phyloP scores from a whole-genome alignment of 2,797 vertebrate species.

The Myotis pilosus region DNA sequence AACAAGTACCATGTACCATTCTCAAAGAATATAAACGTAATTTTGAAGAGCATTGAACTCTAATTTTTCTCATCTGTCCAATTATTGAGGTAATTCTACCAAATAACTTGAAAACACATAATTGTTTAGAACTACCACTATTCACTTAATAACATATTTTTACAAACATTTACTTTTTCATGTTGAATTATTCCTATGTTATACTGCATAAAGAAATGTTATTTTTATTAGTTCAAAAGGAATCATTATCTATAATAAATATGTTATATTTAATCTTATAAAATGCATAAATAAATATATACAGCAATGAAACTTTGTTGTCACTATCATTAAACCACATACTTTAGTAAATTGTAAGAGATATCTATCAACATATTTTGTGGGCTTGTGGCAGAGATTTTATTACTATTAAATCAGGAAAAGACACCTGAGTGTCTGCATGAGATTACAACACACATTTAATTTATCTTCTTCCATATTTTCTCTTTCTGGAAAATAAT shows the following conservation, averaged over 20 bases:
- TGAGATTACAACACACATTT: slow-evolving; percentile 6
- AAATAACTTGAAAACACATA: neutral
- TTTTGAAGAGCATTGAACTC: neutral
- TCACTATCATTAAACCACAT: neutral
- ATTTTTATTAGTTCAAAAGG: slow-evolving; percentile 14
- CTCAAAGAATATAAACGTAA: neutral
- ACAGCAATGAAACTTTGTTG: neutral
- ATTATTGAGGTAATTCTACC: neutral
- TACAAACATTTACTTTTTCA: neutral
- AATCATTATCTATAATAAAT: neutral
- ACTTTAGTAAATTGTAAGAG: slow-evolving; percentile 46
- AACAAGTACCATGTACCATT: neutral
- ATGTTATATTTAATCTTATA: neutral
- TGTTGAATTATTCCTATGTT: neutral
- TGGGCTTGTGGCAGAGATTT: neutral
- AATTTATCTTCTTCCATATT: slow-evolving; percentile 22
- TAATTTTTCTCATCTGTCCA: neutral
- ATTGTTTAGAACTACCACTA: neutral
- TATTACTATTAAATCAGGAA: slow-evolving; percentile 50
- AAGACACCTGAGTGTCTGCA: slow-evolving; percentile 7
- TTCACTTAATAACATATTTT: neutral
- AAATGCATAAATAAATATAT: slow-evolving; percentile 7
- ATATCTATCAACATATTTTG: slow-evolving; percentile 37
- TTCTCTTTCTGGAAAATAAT: slow-evolving; percentile 1
- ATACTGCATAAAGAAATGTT: neutral